Base-by-base conservation (phyloP, 2,888 invertebrate species). In the Escarpia spicata region DNA sequence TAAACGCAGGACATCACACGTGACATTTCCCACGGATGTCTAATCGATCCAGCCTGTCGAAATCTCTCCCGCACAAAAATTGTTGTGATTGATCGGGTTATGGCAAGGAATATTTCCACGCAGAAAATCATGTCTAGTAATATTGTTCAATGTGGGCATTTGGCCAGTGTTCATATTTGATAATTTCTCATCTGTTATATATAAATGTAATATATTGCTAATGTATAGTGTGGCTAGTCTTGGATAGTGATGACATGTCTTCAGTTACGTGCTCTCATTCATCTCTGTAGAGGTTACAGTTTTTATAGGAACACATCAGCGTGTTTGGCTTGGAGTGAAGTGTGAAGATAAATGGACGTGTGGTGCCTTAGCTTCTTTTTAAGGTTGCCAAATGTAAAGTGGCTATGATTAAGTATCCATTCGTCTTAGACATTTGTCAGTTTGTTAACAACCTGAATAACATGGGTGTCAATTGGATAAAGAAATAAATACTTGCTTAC, bases 21-120 rank as follows among this genome's bases (percentile, higher is more conserved):
- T 75, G n/a, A 75, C 19, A 75, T n/a, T 75, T 75, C n/a, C 75
- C 75, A 26, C 26, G n/a, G 26, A 75, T 26, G 75, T 26, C 75
- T 75, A n/a, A 75, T 75, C 75, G 75, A 75, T 75, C 75, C 75
- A 75, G n/a, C 26, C n/a, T 75, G 75, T 75, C 75, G 75, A n/a
- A 75, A 75, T 75, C 75, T 75, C 75, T 75, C n/a, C 6, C 75
- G 4, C n/a, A 1, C n/a, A 1, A 3, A 75, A 26, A 75, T 75
- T 19, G 3, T 26, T 26, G 26, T 75, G 75, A 75, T 75, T 75
- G 75, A 75, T 75, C 75, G n/a, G 19, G n/a, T 75, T 75, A 9
- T 75, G 75, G 6, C n/a, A 75, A 26, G 75, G 75, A 19, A 75
- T 26, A 26, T 75, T 75, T 75, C 75, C 19, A n/a, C 26, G n/a